Evolutionary conservation across 2,113 vertebrate genomes (phyloP).

Genomic region (Apistogramma diplotaenia): DNA sequence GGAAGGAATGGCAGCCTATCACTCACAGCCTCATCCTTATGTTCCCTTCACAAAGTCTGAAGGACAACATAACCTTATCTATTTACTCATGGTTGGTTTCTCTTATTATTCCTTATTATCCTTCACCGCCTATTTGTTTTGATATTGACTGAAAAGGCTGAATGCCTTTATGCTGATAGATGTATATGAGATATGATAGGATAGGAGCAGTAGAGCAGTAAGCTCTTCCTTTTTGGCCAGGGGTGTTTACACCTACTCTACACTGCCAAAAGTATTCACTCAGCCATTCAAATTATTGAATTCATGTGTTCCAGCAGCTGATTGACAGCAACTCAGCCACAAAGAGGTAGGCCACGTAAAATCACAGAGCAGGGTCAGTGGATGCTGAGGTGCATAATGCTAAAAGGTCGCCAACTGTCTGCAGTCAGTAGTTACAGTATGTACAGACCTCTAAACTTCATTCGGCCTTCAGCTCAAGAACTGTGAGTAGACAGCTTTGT

Average conservation of each 20-base stretch:
- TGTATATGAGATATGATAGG: not conserved
- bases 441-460: too few species aligned
- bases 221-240: not conserved
- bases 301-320: too few species aligned
- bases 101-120: slow-evolving; percentile 38
- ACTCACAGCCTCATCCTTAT: slow-evolving; percentile 35
- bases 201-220: not conserved
- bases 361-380: too few species aligned
- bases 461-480: too few species aligned
- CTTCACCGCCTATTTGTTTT: slow-evolving; percentile 31
- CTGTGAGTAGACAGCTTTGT: too few species aligned
- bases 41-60: slow-evolving; percentile 40
- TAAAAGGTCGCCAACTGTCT: too few species aligned
- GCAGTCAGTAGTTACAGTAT: too few species aligned
- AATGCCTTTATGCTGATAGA: slow-evolving; percentile 3
- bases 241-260: not conserved
- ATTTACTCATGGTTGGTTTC: slow-evolving; percentile 22
- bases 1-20: slow-evolving; percentile 52
- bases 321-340: too few species aligned
- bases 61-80: slow-evolving; percentile 35
- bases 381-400: too few species aligned
- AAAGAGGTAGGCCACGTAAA: too few species aligned
- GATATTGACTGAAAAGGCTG: not conserved
- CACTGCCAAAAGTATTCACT: too few species aligned
- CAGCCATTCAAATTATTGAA: too few species aligned